phyloP scores from a whole-genome alignment of 2,113 vertebrate species.

The Sapayoa aenigma region DNA sequence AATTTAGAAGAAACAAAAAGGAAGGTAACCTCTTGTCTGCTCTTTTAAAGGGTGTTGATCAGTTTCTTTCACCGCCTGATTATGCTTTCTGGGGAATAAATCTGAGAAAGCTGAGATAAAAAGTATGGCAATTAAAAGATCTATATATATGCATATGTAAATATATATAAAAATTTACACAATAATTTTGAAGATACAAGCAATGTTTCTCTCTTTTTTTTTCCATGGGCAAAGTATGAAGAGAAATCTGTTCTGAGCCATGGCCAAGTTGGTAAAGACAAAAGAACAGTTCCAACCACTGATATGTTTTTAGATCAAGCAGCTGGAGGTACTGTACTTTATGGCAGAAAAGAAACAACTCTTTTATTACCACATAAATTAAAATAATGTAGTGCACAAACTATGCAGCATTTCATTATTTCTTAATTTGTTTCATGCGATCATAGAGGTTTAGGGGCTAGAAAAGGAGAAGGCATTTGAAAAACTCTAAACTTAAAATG shows the following conservation, averaged over 20 bases:
- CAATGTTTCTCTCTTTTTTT: conserved; percentile 16
- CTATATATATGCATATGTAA: not conserved
- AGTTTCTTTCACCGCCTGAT: conserved; percentile 5
- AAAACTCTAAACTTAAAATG: not conserved
- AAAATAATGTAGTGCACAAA: not conserved
- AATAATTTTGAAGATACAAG: conserved; percentile 30
- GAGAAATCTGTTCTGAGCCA: not conserved
- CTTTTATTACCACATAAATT: not conserved
- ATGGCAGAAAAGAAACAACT: not conserved
- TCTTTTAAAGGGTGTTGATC: conserved; percentile 1
- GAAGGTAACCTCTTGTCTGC: not conserved
- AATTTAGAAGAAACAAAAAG: not conserved
- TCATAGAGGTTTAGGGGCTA: not conserved
- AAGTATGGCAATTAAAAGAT: not conserved
- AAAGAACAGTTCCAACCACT: not conserved
- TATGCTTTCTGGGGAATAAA: not conserved
- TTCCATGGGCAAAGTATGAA: not conserved
- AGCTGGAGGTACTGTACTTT: not conserved
- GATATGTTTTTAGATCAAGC: not conserved
- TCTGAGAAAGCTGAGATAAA: conserved; percentile 2
- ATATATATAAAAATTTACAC: not conserved
- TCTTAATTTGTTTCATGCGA: not conserved
- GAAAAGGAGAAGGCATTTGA: not conserved
- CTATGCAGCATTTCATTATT: not conserved
- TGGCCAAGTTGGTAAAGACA: not conserved